phyloP scores from a whole-genome alignment of 2,113 vertebrate genomes.

The Rissa tridactyla region DNA sequence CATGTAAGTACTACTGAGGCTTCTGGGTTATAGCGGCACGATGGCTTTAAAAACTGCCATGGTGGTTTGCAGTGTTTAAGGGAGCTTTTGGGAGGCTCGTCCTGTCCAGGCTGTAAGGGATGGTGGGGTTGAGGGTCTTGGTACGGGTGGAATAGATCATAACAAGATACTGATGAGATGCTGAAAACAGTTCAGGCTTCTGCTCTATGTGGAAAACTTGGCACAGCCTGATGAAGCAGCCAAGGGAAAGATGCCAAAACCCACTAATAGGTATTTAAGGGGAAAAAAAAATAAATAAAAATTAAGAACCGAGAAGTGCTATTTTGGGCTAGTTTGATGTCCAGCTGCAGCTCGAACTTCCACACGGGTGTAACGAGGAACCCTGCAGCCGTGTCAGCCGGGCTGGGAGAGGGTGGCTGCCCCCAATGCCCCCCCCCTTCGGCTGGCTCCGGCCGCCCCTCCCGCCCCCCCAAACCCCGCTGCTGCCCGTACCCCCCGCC shows the following conservation, averaged over 20 bases:
- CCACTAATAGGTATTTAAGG: accelerated
- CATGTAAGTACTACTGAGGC: too few species aligned
- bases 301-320: not conserved
- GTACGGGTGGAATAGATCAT: accelerated
- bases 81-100: not conserved
- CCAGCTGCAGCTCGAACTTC: not conserved
- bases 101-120: accelerated
- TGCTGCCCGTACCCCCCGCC: too few species aligned
- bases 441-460: too few species aligned
- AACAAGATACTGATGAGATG: accelerated
- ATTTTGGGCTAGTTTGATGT: not conserved
- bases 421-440: too few species aligned
- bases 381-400: too few species aligned
- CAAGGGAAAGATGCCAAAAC: not conserved
- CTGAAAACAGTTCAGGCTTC: too few species aligned
- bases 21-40: accelerated
- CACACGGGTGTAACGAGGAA: not conserved
- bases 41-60: accelerated
- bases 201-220: not conserved
- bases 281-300: not conserved
- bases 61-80: accelerated
- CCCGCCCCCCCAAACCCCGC: too few species aligned
- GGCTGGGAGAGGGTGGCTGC: too few species aligned
- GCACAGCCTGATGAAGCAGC: too few species aligned
- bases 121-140: not conserved